Evolutionary conservation across 2,797 vertebrate species (phyloP).

Genomic region (Lates japonicus): DNA sequence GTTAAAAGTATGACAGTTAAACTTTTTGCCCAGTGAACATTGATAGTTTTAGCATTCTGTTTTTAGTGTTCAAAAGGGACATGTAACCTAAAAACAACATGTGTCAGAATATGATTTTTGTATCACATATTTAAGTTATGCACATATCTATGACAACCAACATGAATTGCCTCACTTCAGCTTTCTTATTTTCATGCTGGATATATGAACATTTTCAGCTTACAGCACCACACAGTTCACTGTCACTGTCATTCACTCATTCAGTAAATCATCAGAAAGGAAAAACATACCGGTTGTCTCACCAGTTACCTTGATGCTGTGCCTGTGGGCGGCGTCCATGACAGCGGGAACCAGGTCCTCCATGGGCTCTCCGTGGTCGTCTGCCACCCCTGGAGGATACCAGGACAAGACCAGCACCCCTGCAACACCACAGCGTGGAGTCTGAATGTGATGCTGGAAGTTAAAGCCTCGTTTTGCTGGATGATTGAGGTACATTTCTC

Average conservation of each 20-base stretch:
- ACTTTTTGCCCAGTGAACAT: not conserved
- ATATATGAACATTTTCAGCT: not conserved
- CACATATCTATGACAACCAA: too few species aligned
- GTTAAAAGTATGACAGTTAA: not conserved
- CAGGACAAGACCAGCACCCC: constrained; percentile 92
- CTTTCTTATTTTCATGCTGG: not conserved
- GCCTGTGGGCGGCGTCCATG: constrained; percentile 90
- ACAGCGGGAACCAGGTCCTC: constrained; percentile 92
- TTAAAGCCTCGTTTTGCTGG: not conserved
- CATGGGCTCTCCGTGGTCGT: constrained; percentile 89
- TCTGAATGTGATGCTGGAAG: not conserved
- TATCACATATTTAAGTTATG: not conserved
- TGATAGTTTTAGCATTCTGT: not conserved
- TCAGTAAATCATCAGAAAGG: constrained; percentile 62
- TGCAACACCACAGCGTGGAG: constrained; percentile 51
- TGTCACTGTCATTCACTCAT: constrained; percentile 46
- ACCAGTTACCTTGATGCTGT: constrained; percentile 93
- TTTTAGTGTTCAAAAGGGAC: too few species aligned
- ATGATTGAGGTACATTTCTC: not conserved
- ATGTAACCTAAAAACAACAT: not conserved
- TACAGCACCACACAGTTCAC: not conserved
- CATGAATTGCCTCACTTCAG: not conserved
- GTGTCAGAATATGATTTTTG: not conserved
- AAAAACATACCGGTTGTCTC: constrained; percentile 80
- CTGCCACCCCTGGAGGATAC: constrained; percentile 91